Base-by-base conservation (phyloP, 2,888 invertebrate species). In the Byasa hedistus region DNA sequence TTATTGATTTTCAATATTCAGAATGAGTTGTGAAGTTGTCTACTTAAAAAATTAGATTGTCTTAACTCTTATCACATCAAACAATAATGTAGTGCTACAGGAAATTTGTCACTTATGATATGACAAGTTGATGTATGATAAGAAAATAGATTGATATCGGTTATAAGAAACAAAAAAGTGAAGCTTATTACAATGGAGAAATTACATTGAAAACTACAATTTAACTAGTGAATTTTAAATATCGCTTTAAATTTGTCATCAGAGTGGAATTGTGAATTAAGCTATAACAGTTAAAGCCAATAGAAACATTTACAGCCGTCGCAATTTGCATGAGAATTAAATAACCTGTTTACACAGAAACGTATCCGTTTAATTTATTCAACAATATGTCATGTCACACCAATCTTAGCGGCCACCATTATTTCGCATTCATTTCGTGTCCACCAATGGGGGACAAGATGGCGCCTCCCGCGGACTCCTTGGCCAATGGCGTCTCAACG, bases 341-440 rank as follows among this genome's bases (percentile, higher is more conserved):
- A 57, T 63, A 78, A 76, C 77, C 73, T 76, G 79, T 76, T 75
- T 67, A 32, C 61, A 73, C 78, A 77, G 76, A 79, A 76, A 76
- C 72, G 72, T 69, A 70, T 71, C 64, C 57, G 70, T 71, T 74
- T 89, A 89, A 89, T 88, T 85, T 89, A 90, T 90, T 84, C 89
- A 76, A 87, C 84, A 86, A 86, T 85, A 83, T 79, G 72, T 83
- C 82, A 78, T 83, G 85, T 87, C 84, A 84, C 79, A 81, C 84
- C 82, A 84, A 85, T 86, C 79, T 77, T 65, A 77, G 82, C 84
- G 82, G 86, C 87, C 89, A 90, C 89, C 81, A 86, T 84, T 81
- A 86, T 87, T 90, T 89, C 76, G 89, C 89, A 87, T 86, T 85
- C 83, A 84, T 83, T 79, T 77, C 74, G 72, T 78, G 75, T 77